Percentiles rank a stretch among this genome's conserved stretches.
These are phyloP conservation scores for Euura lappo DNA, from an alignment of 1,140 invertebrate genomes.

Conservation along the genomic window DNA sequence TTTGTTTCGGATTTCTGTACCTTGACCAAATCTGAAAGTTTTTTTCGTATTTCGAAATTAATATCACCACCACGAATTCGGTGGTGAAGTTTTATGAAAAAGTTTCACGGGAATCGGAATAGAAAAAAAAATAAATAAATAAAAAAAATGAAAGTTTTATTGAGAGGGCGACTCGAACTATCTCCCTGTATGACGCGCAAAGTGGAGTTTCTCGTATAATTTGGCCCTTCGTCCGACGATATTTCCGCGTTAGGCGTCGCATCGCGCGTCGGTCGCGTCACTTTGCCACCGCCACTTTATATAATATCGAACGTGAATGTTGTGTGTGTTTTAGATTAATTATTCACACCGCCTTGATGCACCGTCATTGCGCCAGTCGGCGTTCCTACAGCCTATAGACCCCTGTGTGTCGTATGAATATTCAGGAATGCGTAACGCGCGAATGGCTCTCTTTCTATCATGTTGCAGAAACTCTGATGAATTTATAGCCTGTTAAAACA, in stretches of 20 bases:
- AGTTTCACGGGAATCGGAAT: too few relatives aligned
- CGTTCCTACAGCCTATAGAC: too few relatives aligned
- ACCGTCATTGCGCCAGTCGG: background rate
- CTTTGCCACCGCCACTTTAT: background rate
- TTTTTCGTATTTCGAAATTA: constrained; percentile 36
- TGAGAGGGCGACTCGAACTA: background rate
- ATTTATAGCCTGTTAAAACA: too few relatives aligned
- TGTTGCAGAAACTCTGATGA: too few relatives aligned
- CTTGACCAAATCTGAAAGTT: too few relatives aligned
- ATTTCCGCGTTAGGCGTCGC: too few relatives aligned
- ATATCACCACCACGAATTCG: constrained; percentile 21
- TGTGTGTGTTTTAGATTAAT: background rate
- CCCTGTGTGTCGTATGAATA: too few relatives aligned
- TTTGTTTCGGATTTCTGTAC: background rate
- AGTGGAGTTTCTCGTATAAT: background rate
- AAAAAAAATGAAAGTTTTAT: constrained; percentile 5
- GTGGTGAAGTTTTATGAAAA: too few relatives aligned
- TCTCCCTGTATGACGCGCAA: background rate
- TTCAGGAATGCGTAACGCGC: too few relatives aligned
- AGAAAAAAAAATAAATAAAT: too few relatives aligned
- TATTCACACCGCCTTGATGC: background rate
- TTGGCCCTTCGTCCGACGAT: background rate
- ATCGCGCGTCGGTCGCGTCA: background rate
- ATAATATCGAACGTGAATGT: background rate
- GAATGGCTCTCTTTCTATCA: too few relatives aligned